Percentiles rank a stretch among this genome's conserved stretches.
phyloP scores from a whole-genome alignment of 1,140 invertebrate genomes.

The Pogonomyrmex barbatus region DNA sequence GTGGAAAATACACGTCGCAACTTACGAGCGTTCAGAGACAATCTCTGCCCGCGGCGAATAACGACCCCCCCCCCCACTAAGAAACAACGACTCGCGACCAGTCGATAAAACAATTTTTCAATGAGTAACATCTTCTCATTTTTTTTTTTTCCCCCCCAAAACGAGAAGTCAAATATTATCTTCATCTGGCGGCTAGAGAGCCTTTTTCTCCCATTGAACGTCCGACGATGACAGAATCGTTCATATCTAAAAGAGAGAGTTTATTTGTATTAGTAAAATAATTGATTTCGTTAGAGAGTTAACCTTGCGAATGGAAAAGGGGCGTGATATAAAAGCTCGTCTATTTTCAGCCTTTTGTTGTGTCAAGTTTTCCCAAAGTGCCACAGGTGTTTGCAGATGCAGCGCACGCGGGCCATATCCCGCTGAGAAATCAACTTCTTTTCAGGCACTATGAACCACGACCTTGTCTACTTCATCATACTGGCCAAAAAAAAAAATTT shows the following conservation, averaged over 20 bases:
- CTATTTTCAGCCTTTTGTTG: slow-evolving; percentile 28
- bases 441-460: neutral
- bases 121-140: neutral
- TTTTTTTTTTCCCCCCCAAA: neutral
- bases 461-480: slow-evolving; percentile 12
- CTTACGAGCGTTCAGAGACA: slow-evolving; percentile 36
- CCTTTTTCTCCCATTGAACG: neutral
- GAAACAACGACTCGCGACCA: neutral
- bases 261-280: neutral
- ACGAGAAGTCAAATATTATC: neutral
- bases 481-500: slow-evolving; percentile 37
- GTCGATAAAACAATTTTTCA: slow-evolving; percentile 7
- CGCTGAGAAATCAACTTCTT: slow-evolving; percentile 62
- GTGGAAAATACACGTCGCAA: slow-evolving; percentile 37
- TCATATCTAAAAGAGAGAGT: neutral
- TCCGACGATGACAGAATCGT: neutral
- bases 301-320: neutral
- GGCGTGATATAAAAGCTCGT: neutral
- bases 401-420: slow-evolving; percentile 21
- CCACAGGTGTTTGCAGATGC: slow-evolving; percentile 56
- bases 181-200: neutral
- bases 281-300: neutral
- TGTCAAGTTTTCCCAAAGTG: slow-evolving; percentile 24
- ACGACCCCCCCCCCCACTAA: neutral
- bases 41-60: slow-evolving; percentile 33